phyloP scores from a whole-genome alignment of 1,140 invertebrate genomes.

The Dinoponera quadriceps region DNA sequence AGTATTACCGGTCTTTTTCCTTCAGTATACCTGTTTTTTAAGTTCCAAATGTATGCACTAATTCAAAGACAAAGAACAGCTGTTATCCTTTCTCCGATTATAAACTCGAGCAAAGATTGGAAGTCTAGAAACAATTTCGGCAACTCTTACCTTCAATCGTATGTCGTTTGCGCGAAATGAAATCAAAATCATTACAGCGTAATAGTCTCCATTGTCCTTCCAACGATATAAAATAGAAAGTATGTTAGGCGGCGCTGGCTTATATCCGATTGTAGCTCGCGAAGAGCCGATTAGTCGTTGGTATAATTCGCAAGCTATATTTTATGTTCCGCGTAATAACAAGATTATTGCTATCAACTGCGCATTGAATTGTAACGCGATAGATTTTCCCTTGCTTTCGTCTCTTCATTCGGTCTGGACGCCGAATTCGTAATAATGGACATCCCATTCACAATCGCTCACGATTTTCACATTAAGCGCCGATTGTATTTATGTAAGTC shows the following conservation, averaged over 20 bases:
- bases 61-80: too few relatives aligned
- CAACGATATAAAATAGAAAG: slow-evolving; percentile 60
- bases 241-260: slow-evolving; percentile 22
- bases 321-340: slow-evolving; percentile 31
- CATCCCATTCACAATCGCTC: not conserved
- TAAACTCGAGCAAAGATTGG: slow-evolving; percentile 8
- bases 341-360: slow-evolving; percentile 41
- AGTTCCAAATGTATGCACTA: too few relatives aligned
- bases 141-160: not conserved
- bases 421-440: not conserved
- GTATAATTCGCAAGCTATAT: not conserved
- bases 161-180: not conserved
- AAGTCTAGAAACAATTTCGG: not conserved
- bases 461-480: not conserved
- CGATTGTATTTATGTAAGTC: slow-evolving; percentile 4
- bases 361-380: slow-evolving; percentile 13
- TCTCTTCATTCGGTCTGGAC: slow-evolving; percentile 4
- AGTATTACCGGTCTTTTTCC: too few relatives aligned
- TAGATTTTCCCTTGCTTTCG: slow-evolving; percentile 7
- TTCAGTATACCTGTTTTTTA: too few relatives aligned
- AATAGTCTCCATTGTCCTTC: slow-evolving; percentile 10
- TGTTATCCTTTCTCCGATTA: not conserved
- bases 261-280: slow-evolving; percentile 40
- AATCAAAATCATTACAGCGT: slow-evolving; percentile 13
- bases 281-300: slow-evolving; percentile 5